phyloP scores from a whole-genome alignment of 2,888 invertebrate genomes.

The Cataglyphis albicans region DNA sequence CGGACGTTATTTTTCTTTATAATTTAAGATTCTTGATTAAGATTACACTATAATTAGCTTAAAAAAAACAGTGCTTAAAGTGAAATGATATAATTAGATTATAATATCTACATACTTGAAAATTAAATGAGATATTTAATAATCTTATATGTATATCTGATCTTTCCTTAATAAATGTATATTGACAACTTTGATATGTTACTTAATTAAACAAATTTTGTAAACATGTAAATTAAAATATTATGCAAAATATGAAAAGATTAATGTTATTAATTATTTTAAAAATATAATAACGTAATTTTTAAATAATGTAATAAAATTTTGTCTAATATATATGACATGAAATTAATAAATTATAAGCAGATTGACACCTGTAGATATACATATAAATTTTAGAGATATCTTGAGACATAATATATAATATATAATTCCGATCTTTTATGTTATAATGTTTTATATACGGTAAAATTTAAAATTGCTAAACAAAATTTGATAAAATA shows the following conservation, averaged over 20 bases:
- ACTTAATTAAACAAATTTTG: background rate
- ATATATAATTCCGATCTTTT: slow-evolving; percentile 27
- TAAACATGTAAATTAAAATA: background rate
- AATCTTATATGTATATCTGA: background rate
- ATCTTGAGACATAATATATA: slow-evolving; percentile 12
- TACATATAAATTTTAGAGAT: background rate
- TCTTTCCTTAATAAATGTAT: background rate
- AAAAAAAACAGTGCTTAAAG: background rate
- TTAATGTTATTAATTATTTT: background rate
- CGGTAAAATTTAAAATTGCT: slow-evolving; percentile 17
- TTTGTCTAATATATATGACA: background rate
- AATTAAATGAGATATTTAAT: background rate
- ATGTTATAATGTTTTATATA: slow-evolving; percentile 28
- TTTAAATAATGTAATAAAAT: background rate
- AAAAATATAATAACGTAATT: background rate
- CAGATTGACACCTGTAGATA: background rate
- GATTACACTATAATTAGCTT: slow-evolving; percentile 4
- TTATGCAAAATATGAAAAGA: background rate
- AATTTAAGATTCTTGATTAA: background rate
- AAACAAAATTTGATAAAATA: slow-evolving; percentile 41
- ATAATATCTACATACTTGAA: background rate
- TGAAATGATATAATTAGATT: background rate
- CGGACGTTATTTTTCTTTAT: background rate
- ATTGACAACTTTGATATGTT: background rate
- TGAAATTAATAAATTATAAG: background rate